Evolutionary conservation across 2,113 vertebrate species (phyloP), one percentile per base, ranked within the genome.

Genomic region (Tamias sibiricus): DNA sequence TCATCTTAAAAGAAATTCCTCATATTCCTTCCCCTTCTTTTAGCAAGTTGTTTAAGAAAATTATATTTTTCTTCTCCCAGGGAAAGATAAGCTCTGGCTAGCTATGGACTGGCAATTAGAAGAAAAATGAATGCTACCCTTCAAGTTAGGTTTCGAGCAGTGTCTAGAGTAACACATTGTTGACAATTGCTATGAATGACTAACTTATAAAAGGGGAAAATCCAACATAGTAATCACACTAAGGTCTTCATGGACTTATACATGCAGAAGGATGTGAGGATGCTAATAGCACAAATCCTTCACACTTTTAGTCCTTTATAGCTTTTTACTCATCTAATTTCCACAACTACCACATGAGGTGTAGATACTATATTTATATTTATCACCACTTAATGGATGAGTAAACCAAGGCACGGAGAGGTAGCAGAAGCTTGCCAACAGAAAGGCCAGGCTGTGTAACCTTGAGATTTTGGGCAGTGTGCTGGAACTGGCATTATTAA

Each of bases 41-140:
- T 87, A 95, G 62, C 24, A 87, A 84, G 11, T 92, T 59, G 49
- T 76, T 89, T 83, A 54, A 87, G 75, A 44, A 94, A 87, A 82
- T 37, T 59, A 52, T 6, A 5, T 71, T 87, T 79, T 91, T 54
- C 57, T 82, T 79, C 17, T 77, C 24, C 49, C 24, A 40, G 8
- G 20, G n/a, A 93, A 95, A 68, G 59, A 74, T 13, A 71, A 68
- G 44, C 28, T 95, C 62, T 74, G 76, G 9, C 68, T 84, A 75
- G 6, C 72, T n/a, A 59, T 20, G 40, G 72, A 22, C 20, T 81
- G 57, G 66, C 69, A 44, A 47, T 42, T 85, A 92, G 47, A 94
- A 71, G 79, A 59, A 74, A 74, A n/a, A 74, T 47, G 85, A 91
- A 86, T 85, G 47, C 42, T 69, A 28, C 64, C 24, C 74, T 44